phyloP scores from a whole-genome alignment of 2,113 vertebrate species.

The Caretta caretta region DNA sequence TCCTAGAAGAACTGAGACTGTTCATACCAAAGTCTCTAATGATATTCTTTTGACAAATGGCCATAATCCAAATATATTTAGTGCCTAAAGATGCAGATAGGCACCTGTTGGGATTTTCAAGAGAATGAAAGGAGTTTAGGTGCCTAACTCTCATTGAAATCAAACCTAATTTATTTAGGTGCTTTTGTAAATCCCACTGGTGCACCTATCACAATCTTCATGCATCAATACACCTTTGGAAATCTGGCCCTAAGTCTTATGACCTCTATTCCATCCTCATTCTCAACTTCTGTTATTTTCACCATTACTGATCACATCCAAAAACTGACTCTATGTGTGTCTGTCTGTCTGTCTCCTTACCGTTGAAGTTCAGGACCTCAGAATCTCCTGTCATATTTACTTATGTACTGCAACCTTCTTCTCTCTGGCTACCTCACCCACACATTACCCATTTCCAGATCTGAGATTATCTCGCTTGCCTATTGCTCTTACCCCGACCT shows the following conservation, averaged over 20 bases:
- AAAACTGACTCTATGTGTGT: background rate
- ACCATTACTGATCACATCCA: background rate
- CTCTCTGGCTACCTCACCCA: background rate
- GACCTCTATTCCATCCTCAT: constrained; percentile 27
- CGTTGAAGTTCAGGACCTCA: background rate
- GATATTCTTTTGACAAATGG: background rate
- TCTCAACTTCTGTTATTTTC: background rate
- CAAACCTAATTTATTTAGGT: background rate
- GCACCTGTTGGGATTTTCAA: background rate
- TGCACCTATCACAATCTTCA: constrained; percentile 3
- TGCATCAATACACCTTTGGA: constrained; percentile 37
- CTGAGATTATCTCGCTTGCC: background rate
- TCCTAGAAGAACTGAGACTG: background rate
- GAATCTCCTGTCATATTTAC: background rate
- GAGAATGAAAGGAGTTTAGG: background rate
- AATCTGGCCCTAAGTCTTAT: constrained; percentile 35
- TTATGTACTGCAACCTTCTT: background rate
- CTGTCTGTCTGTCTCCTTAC: background rate
- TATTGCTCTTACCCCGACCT: background rate
- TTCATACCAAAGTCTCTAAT: background rate
- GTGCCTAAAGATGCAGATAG: background rate
- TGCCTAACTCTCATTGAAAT: background rate
- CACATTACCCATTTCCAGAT: background rate
- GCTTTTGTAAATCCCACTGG: constrained; percentile 13
- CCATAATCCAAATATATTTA: background rate